Evolutionary conservation across 2,113 vertebrate genomes (phyloP), one percentile per base, ranked within the genome.

Genomic region (Pardalotus punctatus): DNA sequence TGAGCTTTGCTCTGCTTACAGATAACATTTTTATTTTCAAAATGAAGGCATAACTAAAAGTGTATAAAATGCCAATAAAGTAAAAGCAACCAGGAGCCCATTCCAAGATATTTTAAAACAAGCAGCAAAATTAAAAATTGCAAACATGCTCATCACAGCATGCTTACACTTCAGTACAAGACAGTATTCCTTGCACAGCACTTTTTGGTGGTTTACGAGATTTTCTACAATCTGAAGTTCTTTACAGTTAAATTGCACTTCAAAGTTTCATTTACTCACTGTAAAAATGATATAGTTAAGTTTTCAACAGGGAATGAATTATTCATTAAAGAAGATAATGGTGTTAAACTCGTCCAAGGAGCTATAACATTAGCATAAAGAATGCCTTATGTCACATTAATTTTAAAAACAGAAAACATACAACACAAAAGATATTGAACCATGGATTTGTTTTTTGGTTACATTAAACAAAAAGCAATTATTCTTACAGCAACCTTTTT

Each of bases 311-410:
- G 93, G 92, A 97, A 97, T 98, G 98, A 98, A 98, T 98, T 98
- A 98, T 98, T 98, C 98, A 98, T 98, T 98, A 97, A 97, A 96
- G 82, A 93, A 97, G 97, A 98, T 98, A 98, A 98, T 97, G 94
- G 97, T 89, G 93, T 97, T 98, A 98, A 97, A 90, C 95, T 94
- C 95, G 1, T 97, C 95, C 94, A 97, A 97, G 97, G 96, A 98
- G 96, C 96, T 97, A 96, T 98, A 98, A 98, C 80, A 98, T 98
- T 98, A 98, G 96, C 98, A 98, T 98, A 97, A 98, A 98, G 93
- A 97, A 97, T 97, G 97, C 88, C 94, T 95, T 95, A 93, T 97
- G 95, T 94, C 95, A 96, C 96, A 96, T 98, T 98, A 98, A 98
- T 98, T 98, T 97, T 93, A 97, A 97, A 97, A 97, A 84, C 90